phyloP scores from a whole-genome alignment of 92 coral and sea anemone genomes.

The Phenganax subtilis region DNA sequence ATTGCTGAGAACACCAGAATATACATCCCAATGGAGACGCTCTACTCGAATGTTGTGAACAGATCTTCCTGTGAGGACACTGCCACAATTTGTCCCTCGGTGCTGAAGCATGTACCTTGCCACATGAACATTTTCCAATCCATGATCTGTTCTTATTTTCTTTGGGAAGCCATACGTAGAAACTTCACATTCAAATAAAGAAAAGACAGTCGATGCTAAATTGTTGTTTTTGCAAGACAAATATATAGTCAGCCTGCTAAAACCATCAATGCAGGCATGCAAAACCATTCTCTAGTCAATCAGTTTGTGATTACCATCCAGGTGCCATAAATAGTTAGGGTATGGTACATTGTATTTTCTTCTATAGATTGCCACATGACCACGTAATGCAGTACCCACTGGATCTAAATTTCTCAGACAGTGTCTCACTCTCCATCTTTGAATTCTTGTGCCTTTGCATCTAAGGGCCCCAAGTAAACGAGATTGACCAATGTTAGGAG shows the following conservation, averaged over 20 bases:
- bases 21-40: constrained; percentile 45
- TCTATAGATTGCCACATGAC: constrained; percentile 16
- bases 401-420: constrained; percentile 1
- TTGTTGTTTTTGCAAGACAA: constrained; percentile 8
- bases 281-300: constrained; percentile 16
- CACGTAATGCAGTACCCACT: constrained; percentile 35
- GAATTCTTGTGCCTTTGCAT: constrained; percentile 8
- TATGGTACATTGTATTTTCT: constrained; percentile 26
- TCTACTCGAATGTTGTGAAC: constrained; percentile 37
- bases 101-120: constrained; percentile 38
- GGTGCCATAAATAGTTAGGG: constrained; percentile 33
- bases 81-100: constrained; percentile 21
- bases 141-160: constrained; percentile 29
- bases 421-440: constrained; percentile 28
- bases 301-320: constrained; percentile 36
- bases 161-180: constrained; percentile 21
- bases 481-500: constrained; percentile 31
- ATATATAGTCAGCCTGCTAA: constrained; percentile 11
- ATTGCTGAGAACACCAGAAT: constrained; percentile 39
- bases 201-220: constrained; percentile 14
- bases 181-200: constrained; percentile 5
- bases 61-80: constrained; percentile 31
- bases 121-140: constrained; percentile 25
- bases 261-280: constrained; percentile 34
- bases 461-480: constrained; percentile 27